Evolutionary conservation across 2,113 vertebrate genomes (phyloP).

Genomic region (Atractosteus spatula): DNA sequence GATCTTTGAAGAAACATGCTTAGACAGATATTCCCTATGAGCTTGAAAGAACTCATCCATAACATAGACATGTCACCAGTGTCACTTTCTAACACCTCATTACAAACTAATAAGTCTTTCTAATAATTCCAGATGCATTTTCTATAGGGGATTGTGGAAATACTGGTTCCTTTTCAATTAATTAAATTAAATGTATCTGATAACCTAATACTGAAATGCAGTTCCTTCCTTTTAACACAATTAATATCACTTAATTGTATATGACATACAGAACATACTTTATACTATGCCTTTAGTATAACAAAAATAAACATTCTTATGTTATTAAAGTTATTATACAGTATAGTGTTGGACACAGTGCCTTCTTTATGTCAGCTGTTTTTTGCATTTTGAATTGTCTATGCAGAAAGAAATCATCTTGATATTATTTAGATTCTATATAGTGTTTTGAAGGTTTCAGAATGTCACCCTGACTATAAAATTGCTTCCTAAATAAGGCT

Average conservation of each 20-base stretch:
- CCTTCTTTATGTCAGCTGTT: too few species aligned
- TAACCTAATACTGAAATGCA: conserved; percentile 10
- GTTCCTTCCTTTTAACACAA: conserved; percentile 13
- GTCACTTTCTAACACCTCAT: conserved; percentile 1
- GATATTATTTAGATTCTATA: too few species aligned
- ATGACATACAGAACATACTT: too few species aligned
- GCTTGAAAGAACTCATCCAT: conserved; percentile 7
- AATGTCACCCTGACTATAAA: background rate
- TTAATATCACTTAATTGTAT: background rate
- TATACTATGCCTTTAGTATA: too few species aligned
- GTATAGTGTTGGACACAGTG: too few species aligned
- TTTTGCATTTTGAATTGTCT: too few species aligned
- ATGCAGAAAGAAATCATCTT: too few species aligned
- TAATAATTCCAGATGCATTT: conserved; percentile 11
- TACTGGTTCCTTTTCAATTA: conserved; percentile 20
- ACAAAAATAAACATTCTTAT: too few species aligned
- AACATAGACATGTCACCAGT: conserved; percentile 11
- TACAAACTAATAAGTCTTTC: background rate
- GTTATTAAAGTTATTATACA: too few species aligned
- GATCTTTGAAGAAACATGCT: conserved; percentile 18
- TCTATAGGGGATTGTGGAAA: conserved; percentile 23
- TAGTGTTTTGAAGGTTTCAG: conserved; percentile 3
- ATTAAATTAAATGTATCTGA: conserved; percentile 30
- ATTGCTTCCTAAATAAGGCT: background rate
- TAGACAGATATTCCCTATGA: conserved; percentile 20